Conservation (phyloP, 1,140 invertebrate species). For the Cherax destructor region DNA sequence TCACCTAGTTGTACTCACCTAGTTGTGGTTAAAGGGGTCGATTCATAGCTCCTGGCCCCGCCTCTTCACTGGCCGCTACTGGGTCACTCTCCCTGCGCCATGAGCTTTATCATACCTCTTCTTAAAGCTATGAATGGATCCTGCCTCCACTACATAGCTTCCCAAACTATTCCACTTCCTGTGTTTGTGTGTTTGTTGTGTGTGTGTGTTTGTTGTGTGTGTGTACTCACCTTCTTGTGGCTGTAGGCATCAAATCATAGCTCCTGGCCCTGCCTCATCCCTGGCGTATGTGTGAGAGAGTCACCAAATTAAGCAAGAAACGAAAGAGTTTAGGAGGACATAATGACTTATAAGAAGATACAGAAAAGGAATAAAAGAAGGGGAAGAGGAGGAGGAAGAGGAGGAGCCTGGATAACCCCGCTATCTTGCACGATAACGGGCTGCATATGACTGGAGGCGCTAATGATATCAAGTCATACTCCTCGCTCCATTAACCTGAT, state of each 20-base stretch:
- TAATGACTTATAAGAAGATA: neutral
- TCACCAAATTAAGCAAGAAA: too few relatives aligned
- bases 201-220: conserved; percentile 16
- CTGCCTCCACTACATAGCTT: too few relatives aligned
- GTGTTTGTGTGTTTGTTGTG: conserved; percentile 12
- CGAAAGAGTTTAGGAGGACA: neutral
- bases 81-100: too few relatives aligned
- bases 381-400: neutral
- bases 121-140: too few relatives aligned
- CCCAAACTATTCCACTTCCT: too few relatives aligned
- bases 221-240: conserved; percentile 1
- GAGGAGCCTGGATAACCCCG: conserved; percentile 33
- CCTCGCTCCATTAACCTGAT: conserved; percentile 47
- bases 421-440: conserved; percentile 44
- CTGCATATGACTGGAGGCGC: conserved; percentile 31
- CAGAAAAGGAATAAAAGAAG: neutral
- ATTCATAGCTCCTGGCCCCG: too few relatives aligned
- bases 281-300: too few relatives aligned
- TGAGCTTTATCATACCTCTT: too few relatives aligned
- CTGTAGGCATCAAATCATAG: neutral
- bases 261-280: too few relatives aligned
- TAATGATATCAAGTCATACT: conserved; percentile 62
- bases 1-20: too few relatives aligned
- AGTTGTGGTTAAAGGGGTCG: too few relatives aligned
- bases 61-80: too few relatives aligned